phyloP scores from a whole-genome alignment of 2,888 invertebrate genomes.

The Drosophila phalerata region DNA sequence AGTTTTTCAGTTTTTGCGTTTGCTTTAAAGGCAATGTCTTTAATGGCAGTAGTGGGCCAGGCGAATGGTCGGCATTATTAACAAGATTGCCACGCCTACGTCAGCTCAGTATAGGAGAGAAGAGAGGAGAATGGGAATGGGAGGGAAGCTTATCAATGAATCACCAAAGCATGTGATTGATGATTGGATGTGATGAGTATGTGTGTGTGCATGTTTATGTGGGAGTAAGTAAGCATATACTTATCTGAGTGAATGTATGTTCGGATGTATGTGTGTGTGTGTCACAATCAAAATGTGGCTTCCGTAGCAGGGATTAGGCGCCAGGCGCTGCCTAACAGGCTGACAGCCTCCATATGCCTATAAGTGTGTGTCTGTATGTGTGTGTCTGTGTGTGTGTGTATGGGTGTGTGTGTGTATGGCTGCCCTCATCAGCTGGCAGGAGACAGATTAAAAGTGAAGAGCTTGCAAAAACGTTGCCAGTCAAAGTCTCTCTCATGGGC shows the following conservation, averaged over 20 bases:
- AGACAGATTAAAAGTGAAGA: constrained; percentile 78
- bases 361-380: constrained; percentile 27
- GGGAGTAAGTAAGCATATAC: constrained; percentile 50
- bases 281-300: constrained; percentile 64
- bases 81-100: constrained; percentile 67
- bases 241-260: constrained; percentile 44
- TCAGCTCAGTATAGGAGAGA: not conserved
- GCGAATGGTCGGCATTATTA: constrained; percentile 71
- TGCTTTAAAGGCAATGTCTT: constrained; percentile 33
- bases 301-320: constrained; percentile 72
- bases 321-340: constrained; percentile 43
- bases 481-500: constrained; percentile 33
- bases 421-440: constrained; percentile 57
- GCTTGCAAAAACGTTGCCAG: constrained; percentile 54
- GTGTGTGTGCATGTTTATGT: constrained; percentile 23
- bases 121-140: constrained; percentile 3
- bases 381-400: constrained; percentile 29
- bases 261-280: constrained; percentile 17
- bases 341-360: constrained; percentile 65
- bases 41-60: constrained; percentile 30
- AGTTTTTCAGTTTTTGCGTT: constrained; percentile 13
- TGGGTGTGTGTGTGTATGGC: constrained; percentile 35
- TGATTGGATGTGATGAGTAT: constrained; percentile 72
- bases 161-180: constrained; percentile 80
- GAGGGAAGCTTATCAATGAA: constrained; percentile 76